phyloP scores from a whole-genome alignment of 1,140 invertebrate species.

The Aphis craccivora region DNA sequence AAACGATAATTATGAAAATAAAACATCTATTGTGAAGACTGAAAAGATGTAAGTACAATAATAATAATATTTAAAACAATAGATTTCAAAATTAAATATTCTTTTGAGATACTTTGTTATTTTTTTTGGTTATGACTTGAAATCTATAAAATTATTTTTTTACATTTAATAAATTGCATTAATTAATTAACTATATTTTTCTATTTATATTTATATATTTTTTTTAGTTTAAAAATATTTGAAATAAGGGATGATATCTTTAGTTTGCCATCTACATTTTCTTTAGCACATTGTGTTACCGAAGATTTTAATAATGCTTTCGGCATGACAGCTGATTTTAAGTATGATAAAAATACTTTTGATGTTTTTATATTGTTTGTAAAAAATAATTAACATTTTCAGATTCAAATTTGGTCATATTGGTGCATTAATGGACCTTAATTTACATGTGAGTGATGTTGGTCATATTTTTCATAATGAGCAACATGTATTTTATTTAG shows the following conservation, averaged over 20 bases:
- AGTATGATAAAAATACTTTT: neutral
- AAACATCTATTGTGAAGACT: neutral
- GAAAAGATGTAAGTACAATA: neutral
- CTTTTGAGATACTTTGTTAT: neutral
- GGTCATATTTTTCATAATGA: neutral
- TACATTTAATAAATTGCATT: neutral
- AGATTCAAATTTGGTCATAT: conserved; percentile 5
- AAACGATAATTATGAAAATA: neutral
- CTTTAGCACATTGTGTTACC: neutral
- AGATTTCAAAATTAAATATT: neutral
- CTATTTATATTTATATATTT: neutral
- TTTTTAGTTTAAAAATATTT: conserved; percentile 5
- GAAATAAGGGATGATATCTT: neutral
- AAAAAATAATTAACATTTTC: neutral
- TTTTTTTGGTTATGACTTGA: neutral
- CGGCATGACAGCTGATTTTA: neutral
- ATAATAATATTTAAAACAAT: neutral
- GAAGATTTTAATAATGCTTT: neutral
- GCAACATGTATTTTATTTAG: conserved; percentile 27
- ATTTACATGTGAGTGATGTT: conserved; percentile 9
- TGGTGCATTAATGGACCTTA: conserved; percentile 23
- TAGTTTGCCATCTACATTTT: neutral
- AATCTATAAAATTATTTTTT: neutral
- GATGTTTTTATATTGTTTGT: neutral
- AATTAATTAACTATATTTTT: neutral